These are phyloP conservation scores for Antheraea pernyi DNA, from an alignment of 1,140 invertebrate genomes.

Conservation along the genomic window DNA sequence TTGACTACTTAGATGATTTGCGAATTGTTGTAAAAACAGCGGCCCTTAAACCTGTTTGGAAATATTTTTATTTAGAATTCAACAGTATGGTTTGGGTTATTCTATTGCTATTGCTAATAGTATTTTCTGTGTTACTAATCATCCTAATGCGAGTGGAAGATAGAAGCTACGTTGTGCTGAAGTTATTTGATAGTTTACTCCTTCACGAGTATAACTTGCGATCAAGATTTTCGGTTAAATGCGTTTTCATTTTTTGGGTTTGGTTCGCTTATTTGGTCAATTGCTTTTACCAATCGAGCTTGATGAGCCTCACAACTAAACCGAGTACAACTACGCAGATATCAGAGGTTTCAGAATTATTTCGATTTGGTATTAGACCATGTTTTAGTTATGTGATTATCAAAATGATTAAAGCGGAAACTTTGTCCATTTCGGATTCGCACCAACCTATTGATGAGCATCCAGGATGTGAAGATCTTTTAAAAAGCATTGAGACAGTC, in stretches of 20 bases:
- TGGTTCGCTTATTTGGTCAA: slow-evolving; percentile 51
- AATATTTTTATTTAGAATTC: slow-evolving; percentile 49
- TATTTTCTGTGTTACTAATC: slow-evolving; percentile 35
- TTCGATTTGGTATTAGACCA: slow-evolving; percentile 31
- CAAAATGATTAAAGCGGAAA: slow-evolving; percentile 15
- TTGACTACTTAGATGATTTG: slow-evolving; percentile 42
- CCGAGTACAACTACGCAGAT: slow-evolving; percentile 39
- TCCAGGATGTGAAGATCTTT: slow-evolving; percentile 28
- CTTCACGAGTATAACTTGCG: slow-evolving; percentile 10
- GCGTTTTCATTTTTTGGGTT: slow-evolving; percentile 40
- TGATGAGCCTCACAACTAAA: slow-evolving; percentile 42
- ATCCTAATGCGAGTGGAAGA: slow-evolving; percentile 32
- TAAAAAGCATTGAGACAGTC: slow-evolving; percentile 39
- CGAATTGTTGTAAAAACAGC: slow-evolving; percentile 44
- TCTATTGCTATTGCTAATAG: slow-evolving; percentile 31
- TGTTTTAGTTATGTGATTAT: slow-evolving; percentile 34
- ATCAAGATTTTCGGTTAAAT: slow-evolving; percentile 7
- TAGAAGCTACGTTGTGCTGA: slow-evolving; percentile 33
- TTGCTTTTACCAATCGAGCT: slow-evolving; percentile 41
- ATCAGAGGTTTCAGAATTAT: slow-evolving; percentile 29
- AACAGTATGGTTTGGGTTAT: slow-evolving; percentile 42
- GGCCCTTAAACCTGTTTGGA: slow-evolving; percentile 31
- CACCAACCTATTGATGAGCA: background rate
- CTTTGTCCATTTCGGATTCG: background rate
- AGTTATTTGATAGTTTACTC: slow-evolving; percentile 15